Evolutionary conservation across 1,140 invertebrate species (phyloP).

Genomic region (Steinernema feltiae): DNA sequence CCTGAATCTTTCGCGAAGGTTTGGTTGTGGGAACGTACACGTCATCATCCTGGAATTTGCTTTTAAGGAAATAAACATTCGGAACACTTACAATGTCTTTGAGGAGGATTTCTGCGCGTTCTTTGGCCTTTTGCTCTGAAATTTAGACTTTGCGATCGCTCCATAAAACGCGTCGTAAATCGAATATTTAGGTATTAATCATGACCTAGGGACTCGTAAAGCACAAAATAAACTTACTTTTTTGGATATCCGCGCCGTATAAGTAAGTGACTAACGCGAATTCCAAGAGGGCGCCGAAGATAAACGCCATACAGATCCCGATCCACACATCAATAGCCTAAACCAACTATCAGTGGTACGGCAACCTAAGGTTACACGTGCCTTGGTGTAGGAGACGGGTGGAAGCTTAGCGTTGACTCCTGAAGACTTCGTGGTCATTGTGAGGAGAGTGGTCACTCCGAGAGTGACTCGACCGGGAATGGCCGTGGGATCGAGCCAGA

Average conservation of each 20-base stretch:
- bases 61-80: background rate
- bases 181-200: too few relatives aligned
- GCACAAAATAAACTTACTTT: slow-evolving; percentile 22
- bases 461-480: slow-evolving; percentile 35
- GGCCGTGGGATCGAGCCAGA: slow-evolving; percentile 35
- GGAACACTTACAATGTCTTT: background rate
- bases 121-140: slow-evolving; percentile 1
- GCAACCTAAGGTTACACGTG: too few relatives aligned
- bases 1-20: background rate
- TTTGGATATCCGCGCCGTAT: background rate
- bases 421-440: slow-evolving; percentile 64
- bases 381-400: slow-evolving; percentile 68
- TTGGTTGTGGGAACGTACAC: background rate
- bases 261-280: slow-evolving; percentile 79
- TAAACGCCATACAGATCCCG: slow-evolving; percentile 90
- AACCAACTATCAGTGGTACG: too few relatives aligned
- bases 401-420: slow-evolving; percentile 88
- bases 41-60: background rate
- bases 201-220: too few relatives aligned
- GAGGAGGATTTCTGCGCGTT: background rate
- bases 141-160: background rate
- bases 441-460: slow-evolving; percentile 32
- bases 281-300: slow-evolving; percentile 86
- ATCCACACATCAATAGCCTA: too few relatives aligned
- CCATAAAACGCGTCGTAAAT: too few relatives aligned